Base-by-base conservation (phyloP, 1,140 invertebrate species). In the Homarus americanus region DNA sequence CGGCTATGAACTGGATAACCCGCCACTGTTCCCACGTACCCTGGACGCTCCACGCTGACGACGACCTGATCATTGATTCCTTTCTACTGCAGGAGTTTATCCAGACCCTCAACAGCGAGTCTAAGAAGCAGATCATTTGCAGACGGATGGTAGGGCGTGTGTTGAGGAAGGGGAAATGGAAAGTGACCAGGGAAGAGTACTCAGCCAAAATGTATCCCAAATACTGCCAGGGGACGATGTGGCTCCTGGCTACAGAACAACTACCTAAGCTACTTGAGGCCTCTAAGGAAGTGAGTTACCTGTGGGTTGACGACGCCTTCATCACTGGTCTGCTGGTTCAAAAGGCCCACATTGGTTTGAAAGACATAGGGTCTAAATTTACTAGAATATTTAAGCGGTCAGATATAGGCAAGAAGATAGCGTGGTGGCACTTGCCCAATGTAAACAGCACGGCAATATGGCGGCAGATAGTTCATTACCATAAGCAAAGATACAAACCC, bases 241-340 rank as follows among this genome's bases (percentile, higher is more conserved):
- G 80, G 80, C 3, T 83, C 24, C 80, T 83, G 0, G 9, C 34
- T 0, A 83, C 80, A 17, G 12, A 32, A 17, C 32, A 38, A 12
- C 28, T 83, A 4, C 80, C 53, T 24, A 58, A 38, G 24, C 80
- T 83, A 4, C 58, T 83, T 9, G 15, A 83, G n/a, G 80, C 80
- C 28, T 83, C 80, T 12, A 34, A 24, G 17, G 40, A 12, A 38
- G 80, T 83, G 7, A 32, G 15, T 63, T 83, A 66, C 58, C 58
- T 83, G 53, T 83, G 80, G 80, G 80, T 83, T 2, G 80, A 83
- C 38, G 80, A 83, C 58, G 58, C 58, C 36, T 83, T 66, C 80
- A 15, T 83, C 28, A 83, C 80, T n/a, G 80, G 80, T 3, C 53
- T 83, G 28, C 34, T 83, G 53, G 53, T 32, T 12, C 15, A 4